Conservation (phyloP, 2,888 invertebrate species). For the Acleris holmiana region DNA sequence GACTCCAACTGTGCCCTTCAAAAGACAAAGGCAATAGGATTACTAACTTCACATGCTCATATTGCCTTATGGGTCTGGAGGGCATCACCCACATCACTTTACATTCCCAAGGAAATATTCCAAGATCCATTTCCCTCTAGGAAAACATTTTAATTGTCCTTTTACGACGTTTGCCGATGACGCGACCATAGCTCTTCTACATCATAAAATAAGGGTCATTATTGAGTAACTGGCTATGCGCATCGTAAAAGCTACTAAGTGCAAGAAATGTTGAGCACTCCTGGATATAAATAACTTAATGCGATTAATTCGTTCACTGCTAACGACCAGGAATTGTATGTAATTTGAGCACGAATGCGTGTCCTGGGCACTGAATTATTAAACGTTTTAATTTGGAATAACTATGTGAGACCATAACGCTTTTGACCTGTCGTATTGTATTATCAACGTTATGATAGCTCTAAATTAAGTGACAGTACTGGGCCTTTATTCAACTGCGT, state of each 20-base stretch:
- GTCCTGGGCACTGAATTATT: too few species aligned
- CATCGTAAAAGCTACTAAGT: slow-evolving; percentile 25
- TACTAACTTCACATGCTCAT: too few species aligned
- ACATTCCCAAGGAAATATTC: slow-evolving; percentile 22
- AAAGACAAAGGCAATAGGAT: too few species aligned
- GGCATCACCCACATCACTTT: slow-evolving; percentile 7
- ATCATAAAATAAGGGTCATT: slow-evolving; percentile 36
- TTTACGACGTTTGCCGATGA: slow-evolving; percentile 30
- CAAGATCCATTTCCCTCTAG: slow-evolving; percentile 34
- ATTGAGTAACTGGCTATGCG: slow-evolving; percentile 23
- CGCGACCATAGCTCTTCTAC: slow-evolving; percentile 32
- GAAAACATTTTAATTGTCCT: slow-evolving; percentile 35
- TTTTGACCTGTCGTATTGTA: too few species aligned
- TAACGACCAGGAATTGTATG: too few species aligned
- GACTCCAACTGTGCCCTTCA: too few species aligned
- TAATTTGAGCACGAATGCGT: too few species aligned
- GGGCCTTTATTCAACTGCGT: too few species aligned
- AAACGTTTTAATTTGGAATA: too few species aligned
- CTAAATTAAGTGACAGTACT: too few species aligned
- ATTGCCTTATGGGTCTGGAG: not conserved
- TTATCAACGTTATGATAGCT: too few species aligned
- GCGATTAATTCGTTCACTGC: slow-evolving; percentile 36
- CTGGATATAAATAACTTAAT: slow-evolving; percentile 19
- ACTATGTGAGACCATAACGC: too few species aligned
- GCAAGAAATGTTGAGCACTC: slow-evolving; percentile 13